Evolutionary conservation across 1,140 invertebrate genomes (phyloP).

Genomic region (Apis laboriosa): DNA sequence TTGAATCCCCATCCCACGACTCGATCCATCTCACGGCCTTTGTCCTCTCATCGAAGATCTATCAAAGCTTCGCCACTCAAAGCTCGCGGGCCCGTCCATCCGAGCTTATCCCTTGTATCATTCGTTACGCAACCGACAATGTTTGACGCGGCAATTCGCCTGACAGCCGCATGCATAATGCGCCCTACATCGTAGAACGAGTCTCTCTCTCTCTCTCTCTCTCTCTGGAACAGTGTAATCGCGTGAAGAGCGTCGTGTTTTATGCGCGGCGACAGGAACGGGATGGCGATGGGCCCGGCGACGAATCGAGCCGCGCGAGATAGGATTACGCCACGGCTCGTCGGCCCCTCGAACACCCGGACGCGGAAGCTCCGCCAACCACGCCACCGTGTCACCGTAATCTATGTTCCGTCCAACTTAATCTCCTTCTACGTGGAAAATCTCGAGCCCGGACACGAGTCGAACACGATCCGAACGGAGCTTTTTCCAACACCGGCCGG

Average conservation of each 20-base stretch:
- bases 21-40: not conserved
- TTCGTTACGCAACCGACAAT: not conserved
- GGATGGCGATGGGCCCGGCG: conserved; percentile 26
- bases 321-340: conserved; percentile 52
- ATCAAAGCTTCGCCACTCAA: not conserved
- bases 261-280: conserved; percentile 43
- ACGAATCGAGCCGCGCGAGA: conserved; percentile 41
- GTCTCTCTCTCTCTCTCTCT: no score
- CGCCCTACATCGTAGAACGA: not conserved
- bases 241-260: conserved; percentile 46
- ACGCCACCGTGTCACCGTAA: conserved; percentile 27
- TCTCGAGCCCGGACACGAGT: not conserved
- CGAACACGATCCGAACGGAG: no score
- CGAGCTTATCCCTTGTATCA: not conserved
- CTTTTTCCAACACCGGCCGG: no score
- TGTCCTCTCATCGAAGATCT: not conserved
- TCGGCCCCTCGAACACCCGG: conserved; percentile 43
- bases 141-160: conserved; percentile 22
- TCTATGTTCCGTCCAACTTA: conserved; percentile 45
- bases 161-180: conserved; percentile 39
- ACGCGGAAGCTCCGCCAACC: conserved; percentile 38
- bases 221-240: conserved; percentile 16
- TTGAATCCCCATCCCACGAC: no score
- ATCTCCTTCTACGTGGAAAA: conserved; percentile 40
- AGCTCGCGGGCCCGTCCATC: not conserved